Evolutionary conservation across 2,797 vertebrate genomes (phyloP).

Genomic region (Sebastes oblongus): DNA sequence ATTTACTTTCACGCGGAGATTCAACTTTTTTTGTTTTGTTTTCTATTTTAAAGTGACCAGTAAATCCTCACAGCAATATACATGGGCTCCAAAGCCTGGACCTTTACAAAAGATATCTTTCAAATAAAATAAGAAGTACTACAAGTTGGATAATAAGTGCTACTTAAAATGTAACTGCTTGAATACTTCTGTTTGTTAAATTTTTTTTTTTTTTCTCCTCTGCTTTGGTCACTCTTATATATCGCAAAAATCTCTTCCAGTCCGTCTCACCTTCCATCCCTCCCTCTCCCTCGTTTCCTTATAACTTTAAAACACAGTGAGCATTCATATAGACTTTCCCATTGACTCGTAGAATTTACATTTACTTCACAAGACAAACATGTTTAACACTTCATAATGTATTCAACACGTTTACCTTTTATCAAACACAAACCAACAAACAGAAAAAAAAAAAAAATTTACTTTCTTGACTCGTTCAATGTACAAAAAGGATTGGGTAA

Average conservation of each 20-base stretch:
- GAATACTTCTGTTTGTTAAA: constrained; percentile 62
- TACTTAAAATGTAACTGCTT: constrained; percentile 80
- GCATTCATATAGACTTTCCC: constrained; percentile 66
- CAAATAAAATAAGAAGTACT: constrained; percentile 76
- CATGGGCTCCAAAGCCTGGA: constrained; percentile 74
- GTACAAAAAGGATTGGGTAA: constrained; percentile 76
- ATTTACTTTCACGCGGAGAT: constrained; percentile 74
- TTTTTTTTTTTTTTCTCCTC: constrained; percentile 19
- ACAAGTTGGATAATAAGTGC: constrained; percentile 70
- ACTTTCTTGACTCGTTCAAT: constrained; percentile 66
- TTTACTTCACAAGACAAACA: constrained; percentile 80
- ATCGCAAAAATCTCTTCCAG: constrained; percentile 55
- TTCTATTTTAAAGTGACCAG: constrained; percentile 72
- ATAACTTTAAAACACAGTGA: constrained; percentile 72
- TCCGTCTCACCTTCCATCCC: constrained; percentile 4
- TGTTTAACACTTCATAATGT: constrained; percentile 75
- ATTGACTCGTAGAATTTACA: constrained; percentile 77
- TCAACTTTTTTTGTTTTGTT: constrained; percentile 38
- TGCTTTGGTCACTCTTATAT: constrained; percentile 82
- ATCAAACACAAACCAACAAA: constrained; percentile 72
- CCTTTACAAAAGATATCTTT: constrained; percentile 75
- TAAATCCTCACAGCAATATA: constrained; percentile 78
- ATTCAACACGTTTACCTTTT: constrained; percentile 73
- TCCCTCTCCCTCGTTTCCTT: constrained; percentile 17
- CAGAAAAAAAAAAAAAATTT: constrained; percentile 47